Conservation (phyloP, 2,888 invertebrate genomes). For the Gonocerus acuteangulatus region DNA sequence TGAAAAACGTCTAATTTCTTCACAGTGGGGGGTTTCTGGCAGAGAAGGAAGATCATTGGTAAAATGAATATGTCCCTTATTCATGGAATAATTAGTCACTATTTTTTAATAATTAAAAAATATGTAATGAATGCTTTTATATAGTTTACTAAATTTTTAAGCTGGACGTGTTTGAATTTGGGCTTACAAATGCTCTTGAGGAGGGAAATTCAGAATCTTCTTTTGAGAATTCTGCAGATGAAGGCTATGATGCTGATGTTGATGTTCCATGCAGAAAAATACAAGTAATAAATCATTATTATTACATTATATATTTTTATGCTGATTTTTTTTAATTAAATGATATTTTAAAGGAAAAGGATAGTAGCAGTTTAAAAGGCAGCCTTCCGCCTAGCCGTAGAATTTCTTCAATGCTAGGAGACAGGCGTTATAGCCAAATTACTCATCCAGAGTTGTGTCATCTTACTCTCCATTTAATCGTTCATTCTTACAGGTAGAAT, state of each 20-base stretch:
- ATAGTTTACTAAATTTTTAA: slow-evolving; percentile 37
- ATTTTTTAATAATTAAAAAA: too few relatives aligned
- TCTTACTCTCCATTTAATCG: slow-evolving; percentile 49
- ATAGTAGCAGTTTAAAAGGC: slow-evolving; percentile 28
- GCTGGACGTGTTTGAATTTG: slow-evolving; percentile 45
- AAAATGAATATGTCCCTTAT: too few relatives aligned
- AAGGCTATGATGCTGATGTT: slow-evolving; percentile 60
- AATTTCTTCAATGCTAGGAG: slow-evolving; percentile 39
- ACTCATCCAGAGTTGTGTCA: slow-evolving; percentile 55
- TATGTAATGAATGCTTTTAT: too few relatives aligned
- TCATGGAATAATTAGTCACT: too few relatives aligned
- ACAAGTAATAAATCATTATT: slow-evolving; percentile 24
- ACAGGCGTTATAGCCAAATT: slow-evolving; percentile 43
- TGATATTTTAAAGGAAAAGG: slow-evolving; percentile 11
- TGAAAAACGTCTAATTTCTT: too few relatives aligned
- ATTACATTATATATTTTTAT: neutral
- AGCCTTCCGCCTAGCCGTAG: slow-evolving; percentile 38
- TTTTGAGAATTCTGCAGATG: slow-evolving; percentile 46
- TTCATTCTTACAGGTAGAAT: slow-evolving; percentile 31
- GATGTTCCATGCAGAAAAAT: slow-evolving; percentile 44
- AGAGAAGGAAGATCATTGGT: too few relatives aligned
- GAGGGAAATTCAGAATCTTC: slow-evolving; percentile 38
- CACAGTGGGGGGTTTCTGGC: too few relatives aligned
- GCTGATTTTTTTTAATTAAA: neutral
- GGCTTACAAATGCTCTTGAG: slow-evolving; percentile 42